Evolutionary conservation across 2,797 vertebrate species (phyloP).

Genomic region (Microhierax caerulescens): DNA sequence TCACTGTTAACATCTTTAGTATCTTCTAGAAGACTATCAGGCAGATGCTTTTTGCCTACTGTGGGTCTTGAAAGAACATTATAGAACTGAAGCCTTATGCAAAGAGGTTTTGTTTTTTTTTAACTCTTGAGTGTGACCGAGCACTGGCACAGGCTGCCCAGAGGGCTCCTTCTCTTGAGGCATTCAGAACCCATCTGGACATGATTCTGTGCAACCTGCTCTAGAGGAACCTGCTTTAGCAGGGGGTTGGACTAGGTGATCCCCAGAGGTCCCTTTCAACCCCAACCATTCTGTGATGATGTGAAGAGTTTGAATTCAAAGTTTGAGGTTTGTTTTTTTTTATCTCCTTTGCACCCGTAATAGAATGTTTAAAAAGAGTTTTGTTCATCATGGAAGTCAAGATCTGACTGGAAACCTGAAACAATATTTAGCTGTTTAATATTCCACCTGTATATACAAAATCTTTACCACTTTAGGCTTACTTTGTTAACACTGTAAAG

Average conservation of each 20-base stretch:
- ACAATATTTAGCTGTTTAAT: background rate
- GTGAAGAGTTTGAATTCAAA: background rate
- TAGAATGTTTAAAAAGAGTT: background rate
- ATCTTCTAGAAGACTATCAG: background rate
- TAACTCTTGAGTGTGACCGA: no score
- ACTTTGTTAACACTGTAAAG: background rate
- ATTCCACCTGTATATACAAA: accelerated
- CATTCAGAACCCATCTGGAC: no score
- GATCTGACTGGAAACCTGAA: background rate
- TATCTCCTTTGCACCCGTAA: background rate
- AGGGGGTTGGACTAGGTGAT: no score
- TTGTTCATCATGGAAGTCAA: background rate
- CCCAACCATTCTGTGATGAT: no score
- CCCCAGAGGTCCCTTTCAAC: no score
- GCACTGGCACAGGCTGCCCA: no score
- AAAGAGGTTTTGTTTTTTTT: no score
- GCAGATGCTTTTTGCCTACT: background rate
- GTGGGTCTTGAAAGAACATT: accelerated
- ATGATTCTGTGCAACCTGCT: no score
- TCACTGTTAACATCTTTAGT: background rate
- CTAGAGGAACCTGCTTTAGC: no score
- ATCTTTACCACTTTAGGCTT: background rate
- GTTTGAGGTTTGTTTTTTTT: accelerated
- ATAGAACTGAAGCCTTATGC: background rate
- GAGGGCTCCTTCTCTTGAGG: no score